A percentile compares a stretch with the other conserved stretches of the same genome.
These are phyloP conservation scores for Melanotaenia maccullochi DNA, from an alignment of 2,797 vertebrate genomes.

Conservation along the genomic window DNA sequence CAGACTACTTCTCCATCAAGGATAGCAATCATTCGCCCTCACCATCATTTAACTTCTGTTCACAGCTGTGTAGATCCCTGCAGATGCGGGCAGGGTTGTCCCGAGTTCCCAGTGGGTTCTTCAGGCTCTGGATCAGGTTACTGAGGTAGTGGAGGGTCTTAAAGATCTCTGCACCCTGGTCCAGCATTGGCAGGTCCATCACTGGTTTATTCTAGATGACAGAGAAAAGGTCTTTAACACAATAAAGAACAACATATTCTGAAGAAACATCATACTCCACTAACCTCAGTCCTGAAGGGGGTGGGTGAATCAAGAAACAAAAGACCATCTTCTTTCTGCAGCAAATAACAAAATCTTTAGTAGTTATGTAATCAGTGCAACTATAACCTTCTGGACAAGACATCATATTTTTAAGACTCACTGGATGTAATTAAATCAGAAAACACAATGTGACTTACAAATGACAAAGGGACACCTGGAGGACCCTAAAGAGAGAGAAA, in stretches of 20 bases:
- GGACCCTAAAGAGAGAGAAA: slow-evolving; percentile 83
- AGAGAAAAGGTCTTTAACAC: not conserved
- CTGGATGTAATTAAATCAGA: slow-evolving; percentile 23
- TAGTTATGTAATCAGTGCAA: not conserved
- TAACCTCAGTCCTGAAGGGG: slow-evolving; percentile 87
- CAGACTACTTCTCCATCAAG: not conserved
- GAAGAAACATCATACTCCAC: slow-evolving; percentile 11
- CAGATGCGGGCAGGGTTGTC: slow-evolving; percentile 96
- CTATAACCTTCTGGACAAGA: not conserved
- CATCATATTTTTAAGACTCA: slow-evolving; percentile 1
- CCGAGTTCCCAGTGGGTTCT: slow-evolving; percentile 94
- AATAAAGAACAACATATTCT: not conserved
- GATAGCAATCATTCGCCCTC: slow-evolving; percentile 22
- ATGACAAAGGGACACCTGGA: slow-evolving; percentile 79
- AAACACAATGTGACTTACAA: slow-evolving; percentile 86
- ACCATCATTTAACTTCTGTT: slow-evolving; percentile 94
- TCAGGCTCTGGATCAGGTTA: slow-evolving; percentile 97
- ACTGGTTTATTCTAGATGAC: slow-evolving; percentile 83
- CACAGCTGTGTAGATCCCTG: slow-evolving; percentile 96
- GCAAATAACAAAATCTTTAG: slow-evolving; percentile 11
- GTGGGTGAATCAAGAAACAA: slow-evolving; percentile 80
- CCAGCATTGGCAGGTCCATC: slow-evolving; percentile 88
- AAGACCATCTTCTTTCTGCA: slow-evolving; percentile 87
- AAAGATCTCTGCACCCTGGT: slow-evolving; percentile 95
- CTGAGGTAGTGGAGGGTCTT: slow-evolving; percentile 99